phyloP scores from a whole-genome alignment of 37 sponge, comb jelly and placozoan genomes.

The Ianthella basta region DNA sequence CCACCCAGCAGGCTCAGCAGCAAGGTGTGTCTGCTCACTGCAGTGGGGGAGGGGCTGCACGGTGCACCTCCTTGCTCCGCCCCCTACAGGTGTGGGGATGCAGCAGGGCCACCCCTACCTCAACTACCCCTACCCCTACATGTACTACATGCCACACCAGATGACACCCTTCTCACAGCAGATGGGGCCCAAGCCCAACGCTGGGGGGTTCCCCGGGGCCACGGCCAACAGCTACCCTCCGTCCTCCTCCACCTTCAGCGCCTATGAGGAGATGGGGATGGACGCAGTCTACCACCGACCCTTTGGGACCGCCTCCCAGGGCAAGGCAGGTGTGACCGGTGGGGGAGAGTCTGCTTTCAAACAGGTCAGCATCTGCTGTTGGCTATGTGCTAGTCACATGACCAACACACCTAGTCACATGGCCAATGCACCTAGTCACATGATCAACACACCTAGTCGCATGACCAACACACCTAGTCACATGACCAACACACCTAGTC shows the following conservation, averaged over 20 bases:
- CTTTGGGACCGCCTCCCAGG: not conserved
- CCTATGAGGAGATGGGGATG: not conserved
- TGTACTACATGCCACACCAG: not conserved
- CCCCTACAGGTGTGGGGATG: conserved; percentile 15
- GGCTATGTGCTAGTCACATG: no score
- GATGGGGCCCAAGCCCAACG: conserved; percentile 22
- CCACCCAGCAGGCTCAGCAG: not conserved
- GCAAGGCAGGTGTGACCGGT: not conserved
- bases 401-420: no score
- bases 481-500: no score
- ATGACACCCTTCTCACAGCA: conserved; percentile 25
- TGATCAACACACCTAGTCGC: no score
- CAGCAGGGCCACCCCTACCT: conserved; percentile 29
- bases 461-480: no score
- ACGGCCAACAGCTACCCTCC: not conserved
- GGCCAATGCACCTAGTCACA: no score
- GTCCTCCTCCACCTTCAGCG: not conserved
- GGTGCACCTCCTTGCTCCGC: not conserved
- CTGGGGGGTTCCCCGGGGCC: conserved; percentile 11
- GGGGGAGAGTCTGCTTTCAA: not conserved
- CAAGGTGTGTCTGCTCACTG: not conserved
- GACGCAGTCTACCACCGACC: not conserved
- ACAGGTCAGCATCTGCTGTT: not conserved
- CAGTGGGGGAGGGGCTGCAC: not conserved
- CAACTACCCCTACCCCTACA: not conserved